Percentiles rank a stretch among this genome's conserved stretches.
Evolutionary conservation across 2,113 vertebrate genomes (phyloP).

Genomic region (Marcusenius ussheri): DNA sequence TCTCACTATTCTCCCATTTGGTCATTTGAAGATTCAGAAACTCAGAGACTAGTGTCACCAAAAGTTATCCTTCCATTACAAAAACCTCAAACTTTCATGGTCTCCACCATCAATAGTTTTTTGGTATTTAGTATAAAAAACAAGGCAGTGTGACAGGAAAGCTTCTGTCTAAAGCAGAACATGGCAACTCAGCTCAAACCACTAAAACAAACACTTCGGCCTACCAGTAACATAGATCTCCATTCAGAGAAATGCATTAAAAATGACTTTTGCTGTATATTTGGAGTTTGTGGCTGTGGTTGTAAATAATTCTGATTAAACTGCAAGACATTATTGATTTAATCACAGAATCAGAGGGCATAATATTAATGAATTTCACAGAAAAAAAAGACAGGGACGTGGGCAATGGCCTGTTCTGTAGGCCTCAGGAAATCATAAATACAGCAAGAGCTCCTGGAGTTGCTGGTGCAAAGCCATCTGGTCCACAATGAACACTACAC

Average conservation of each 20-base stretch:
- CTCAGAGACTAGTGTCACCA: background rate
- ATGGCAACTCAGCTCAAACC: background rate
- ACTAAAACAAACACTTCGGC: background rate
- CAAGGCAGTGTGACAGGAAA: background rate
- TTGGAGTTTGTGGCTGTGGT: background rate
- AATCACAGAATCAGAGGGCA: background rate
- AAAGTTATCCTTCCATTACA: background rate
- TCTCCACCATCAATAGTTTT: background rate
- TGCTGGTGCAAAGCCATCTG: background rate
- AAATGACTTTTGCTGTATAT: background rate
- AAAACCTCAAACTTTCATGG: background rate
- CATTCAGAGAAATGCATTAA: background rate
- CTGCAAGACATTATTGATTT: background rate
- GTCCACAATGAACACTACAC: background rate
- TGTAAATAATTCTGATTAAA: background rate
- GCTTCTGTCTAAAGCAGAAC: background rate
- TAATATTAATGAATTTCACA: slow-evolving; percentile 3
- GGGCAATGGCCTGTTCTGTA: background rate
- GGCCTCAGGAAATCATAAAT: background rate
- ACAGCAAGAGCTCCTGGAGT: background rate
- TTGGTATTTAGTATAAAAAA: background rate
- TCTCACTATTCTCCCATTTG: background rate
- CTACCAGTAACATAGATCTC: background rate
- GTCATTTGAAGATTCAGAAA: background rate
- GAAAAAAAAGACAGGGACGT: background rate